These are phyloP conservation scores for Aethes cnicana DNA, from an alignment of 2,888 invertebrate species.

Conservation along the genomic window DNA sequence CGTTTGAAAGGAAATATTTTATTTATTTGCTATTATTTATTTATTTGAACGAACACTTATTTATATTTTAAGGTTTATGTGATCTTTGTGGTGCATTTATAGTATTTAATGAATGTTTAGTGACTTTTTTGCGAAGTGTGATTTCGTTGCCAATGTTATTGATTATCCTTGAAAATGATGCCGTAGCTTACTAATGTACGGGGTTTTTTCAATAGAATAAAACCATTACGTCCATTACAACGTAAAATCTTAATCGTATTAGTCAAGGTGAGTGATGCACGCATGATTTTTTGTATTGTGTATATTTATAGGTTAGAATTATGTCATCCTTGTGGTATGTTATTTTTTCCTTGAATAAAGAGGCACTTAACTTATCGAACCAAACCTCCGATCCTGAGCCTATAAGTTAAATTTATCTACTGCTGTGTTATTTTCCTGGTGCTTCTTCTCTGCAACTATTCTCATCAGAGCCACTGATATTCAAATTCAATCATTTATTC, in stretches of 20 bases:
- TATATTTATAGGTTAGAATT: constrained; percentile 9
- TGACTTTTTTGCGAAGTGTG: not conserved
- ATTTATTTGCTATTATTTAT: not conserved
- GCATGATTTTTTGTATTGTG: not conserved
- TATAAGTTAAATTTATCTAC: too few species aligned
- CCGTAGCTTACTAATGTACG: not conserved
- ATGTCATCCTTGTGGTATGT: not conserved
- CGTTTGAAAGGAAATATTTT: not conserved
- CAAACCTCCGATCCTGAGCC: too few species aligned
- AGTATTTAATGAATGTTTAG: not conserved
- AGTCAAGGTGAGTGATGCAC: not conserved
- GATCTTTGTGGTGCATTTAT: not conserved
- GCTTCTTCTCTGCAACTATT: too few species aligned
- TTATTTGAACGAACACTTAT: not conserved
- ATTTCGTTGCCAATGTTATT: not conserved
- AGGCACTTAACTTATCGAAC: not conserved
- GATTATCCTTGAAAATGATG: not conserved
- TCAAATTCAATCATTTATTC: too few species aligned
- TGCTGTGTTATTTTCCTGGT: too few species aligned
- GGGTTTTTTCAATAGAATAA: not conserved
- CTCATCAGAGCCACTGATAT: too few species aligned
- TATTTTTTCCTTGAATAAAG: not conserved
- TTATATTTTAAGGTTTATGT: not conserved
- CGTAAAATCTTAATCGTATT: not conserved
- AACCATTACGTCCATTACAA: not conserved